Evolutionary conservation across 2,888 invertebrate genomes (phyloP).

Genomic region (Lamproptera curius): DNA sequence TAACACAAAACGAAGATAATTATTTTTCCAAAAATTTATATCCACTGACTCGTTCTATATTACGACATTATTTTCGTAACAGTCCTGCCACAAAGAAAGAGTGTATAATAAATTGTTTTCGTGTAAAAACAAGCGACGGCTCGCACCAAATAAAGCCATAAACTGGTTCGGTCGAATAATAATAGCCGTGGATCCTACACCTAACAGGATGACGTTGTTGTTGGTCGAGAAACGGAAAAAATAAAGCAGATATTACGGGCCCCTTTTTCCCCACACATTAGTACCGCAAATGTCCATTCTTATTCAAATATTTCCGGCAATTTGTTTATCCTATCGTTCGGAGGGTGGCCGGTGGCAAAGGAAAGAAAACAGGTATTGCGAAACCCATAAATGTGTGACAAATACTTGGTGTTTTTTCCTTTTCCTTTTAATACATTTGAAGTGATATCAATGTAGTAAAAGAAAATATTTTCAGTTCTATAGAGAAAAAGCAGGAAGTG

Average conservation of each 20-base stretch:
- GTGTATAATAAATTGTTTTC: constrained; percentile 30
- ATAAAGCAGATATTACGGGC: constrained; percentile 71
- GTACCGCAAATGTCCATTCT: constrained; percentile 69
- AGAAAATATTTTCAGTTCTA: no score
- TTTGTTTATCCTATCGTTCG: constrained; percentile 70
- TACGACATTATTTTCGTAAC: not conserved
- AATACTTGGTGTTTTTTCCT: constrained; percentile 4
- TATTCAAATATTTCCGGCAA: constrained; percentile 76
- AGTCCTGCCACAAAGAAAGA: constrained; percentile 22
- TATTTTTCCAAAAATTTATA: no score
- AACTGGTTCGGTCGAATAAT: constrained; percentile 65
- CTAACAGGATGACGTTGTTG: constrained; percentile 60
- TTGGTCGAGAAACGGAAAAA: constrained; percentile 71
- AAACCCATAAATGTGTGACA: constrained; percentile 3
- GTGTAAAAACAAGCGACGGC: constrained; percentile 37
- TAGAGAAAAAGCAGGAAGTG: no score
- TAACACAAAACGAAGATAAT: no score
- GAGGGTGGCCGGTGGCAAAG: constrained; percentile 35
- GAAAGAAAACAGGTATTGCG: constrained; percentile 35
- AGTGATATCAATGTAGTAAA: no score
- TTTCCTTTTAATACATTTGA: no score
- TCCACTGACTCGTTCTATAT: no score
- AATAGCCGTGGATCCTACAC: constrained; percentile 62
- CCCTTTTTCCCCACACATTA: constrained; percentile 71
- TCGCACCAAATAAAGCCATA: constrained; percentile 62